These are phyloP conservation scores for Tauraco hartlaubi DNA, from an alignment of 2,797 vertebrate genomes.

Conservation along the genomic window DNA sequence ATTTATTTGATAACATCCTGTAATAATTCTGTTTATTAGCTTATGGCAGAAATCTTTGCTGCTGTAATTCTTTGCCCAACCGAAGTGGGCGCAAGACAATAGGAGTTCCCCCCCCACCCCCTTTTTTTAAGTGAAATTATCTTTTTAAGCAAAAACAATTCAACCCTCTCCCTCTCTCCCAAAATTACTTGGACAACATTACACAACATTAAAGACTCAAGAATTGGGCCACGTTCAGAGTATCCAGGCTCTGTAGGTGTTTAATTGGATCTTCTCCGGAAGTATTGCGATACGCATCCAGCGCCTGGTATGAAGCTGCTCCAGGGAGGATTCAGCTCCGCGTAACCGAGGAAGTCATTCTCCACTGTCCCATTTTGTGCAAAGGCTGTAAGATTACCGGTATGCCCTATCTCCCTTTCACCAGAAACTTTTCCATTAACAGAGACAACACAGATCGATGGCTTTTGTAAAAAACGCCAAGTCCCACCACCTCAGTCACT, in stretches of 20 bases:
- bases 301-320: neutral
- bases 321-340: neutral
- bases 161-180: neutral
- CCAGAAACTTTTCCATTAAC: neutral
- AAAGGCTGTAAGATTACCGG: neutral
- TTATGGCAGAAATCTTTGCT: neutral
- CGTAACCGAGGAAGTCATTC: neutral
- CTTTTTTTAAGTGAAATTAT: neutral
- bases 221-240: neutral
- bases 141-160: neutral
- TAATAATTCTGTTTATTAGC: neutral
- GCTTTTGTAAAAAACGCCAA: neutral
- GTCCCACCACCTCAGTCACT: neutral
- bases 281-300: rapidly evolving
- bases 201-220: neutral
- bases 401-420: neutral
- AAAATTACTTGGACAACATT: neutral
- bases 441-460: neutral
- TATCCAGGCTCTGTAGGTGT: neutral
- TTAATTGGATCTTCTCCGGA: neutral
- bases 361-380: neutral
- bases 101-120: too few relatives aligned
- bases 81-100: neutral
- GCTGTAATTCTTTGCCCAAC: neutral
- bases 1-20: neutral